Evolutionary conservation across 2,888 invertebrate species (phyloP), one percentile per base, ranked within the genome.

Genomic region (Andrena flavipes): DNA sequence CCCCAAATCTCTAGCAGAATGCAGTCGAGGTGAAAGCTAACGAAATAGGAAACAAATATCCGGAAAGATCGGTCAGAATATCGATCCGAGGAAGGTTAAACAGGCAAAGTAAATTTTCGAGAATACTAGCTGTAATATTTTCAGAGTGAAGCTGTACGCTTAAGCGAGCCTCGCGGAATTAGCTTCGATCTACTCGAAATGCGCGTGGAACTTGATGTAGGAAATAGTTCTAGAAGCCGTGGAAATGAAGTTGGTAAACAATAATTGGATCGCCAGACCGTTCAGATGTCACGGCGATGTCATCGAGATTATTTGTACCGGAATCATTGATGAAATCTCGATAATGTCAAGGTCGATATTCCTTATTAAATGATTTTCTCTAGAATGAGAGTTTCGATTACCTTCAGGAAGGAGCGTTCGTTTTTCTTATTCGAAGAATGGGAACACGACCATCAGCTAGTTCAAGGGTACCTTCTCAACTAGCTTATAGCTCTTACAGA

Each of bases 151-250:
- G 23, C 56, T 23, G 23, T 26, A 56, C 23, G 23, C 10, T 35
- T 29, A 26, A 42, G 29, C 23, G 35, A 62, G 51, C 13, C 68
- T 23, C 26, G 2, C 7, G 8, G 26, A 51, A 33, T 23, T 29
- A 62, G 42, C 48, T 35, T 56, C 7, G 26, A 26, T 59, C 16
- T n/a, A 16, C 16, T 42, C 30, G 33, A 76, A 76, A 77, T 69
- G 59, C 35, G 16, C 35, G 26, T 49, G 8, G 6, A 73, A 42
- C 51, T 64, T 23, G 33, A n/a, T 35, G 20, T 64, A 79, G 74
- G 71, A 82, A 76, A 87, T 42, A 48, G 77, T 83, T 73, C 51
- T 42, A 42, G 79, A 87, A 79, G 63, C 60, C 68, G 51, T 74
- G 78, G 30, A 60, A 87, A 80, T 20, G 56, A 49, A 56, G 2